Percentiles rank a stretch among this genome's conserved stretches.
These are phyloP conservation scores for Entomyzon cyanotis DNA, from an alignment of 2,113 vertebrate genomes.

Conservation along the genomic window DNA sequence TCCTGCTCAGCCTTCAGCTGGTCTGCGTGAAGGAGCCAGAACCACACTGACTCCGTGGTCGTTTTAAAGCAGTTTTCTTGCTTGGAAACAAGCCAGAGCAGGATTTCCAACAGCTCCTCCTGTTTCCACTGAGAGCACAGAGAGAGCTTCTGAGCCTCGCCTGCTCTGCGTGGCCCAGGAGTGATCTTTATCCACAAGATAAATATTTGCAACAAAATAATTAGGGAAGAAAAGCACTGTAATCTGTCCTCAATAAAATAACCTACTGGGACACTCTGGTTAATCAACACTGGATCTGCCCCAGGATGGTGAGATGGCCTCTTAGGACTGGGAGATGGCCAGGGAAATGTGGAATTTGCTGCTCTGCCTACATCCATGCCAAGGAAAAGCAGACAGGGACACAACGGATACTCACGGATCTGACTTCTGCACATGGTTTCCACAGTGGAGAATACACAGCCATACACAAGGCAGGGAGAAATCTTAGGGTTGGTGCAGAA, in stretches of 20 bases:
- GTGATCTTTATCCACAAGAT: neutral
- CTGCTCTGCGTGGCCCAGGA: neutral
- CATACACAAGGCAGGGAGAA: neutral
- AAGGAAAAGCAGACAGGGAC: neutral
- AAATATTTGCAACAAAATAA: conserved; percentile 4
- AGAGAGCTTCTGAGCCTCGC: accelerated
- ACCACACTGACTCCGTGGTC: neutral
- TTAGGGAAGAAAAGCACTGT: neutral
- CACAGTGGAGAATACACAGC: neutral
- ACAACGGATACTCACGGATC: neutral
- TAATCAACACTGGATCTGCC: neutral
- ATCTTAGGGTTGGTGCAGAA: neutral
- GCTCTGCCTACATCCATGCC: neutral
- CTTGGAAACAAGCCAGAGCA: neutral
- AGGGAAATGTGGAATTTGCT: neutral
- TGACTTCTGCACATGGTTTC: neutral
- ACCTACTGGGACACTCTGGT: neutral
- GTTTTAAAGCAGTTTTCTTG: neutral
- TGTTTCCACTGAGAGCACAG: neutral
- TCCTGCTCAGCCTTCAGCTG: neutral
- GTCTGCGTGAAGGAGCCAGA: neutral
- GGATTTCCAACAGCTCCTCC: neutral
- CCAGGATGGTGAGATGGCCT: neutral
- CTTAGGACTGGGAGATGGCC: neutral
- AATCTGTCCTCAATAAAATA: neutral